Base-by-base conservation (phyloP, 2,113 vertebrate genomes). In the Gyps fulvus region DNA sequence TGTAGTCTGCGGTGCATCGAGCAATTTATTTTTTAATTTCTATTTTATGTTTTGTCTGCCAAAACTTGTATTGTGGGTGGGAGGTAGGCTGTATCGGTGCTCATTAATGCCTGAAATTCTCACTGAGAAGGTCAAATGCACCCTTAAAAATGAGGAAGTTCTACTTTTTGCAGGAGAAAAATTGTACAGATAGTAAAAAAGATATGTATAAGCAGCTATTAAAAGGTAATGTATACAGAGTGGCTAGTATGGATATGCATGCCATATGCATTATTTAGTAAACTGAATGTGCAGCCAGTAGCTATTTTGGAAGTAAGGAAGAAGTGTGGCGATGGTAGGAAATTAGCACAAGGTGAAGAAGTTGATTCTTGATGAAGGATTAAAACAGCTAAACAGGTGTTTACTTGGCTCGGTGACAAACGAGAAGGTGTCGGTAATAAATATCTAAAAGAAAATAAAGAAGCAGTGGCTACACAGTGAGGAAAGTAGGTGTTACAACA, bases 321-420 rank as follows among this genome's bases (percentile, higher is more conserved):
- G 49, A 88, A 96, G 72, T n/a, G 31, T 65, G 79, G 76, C 7
- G 59, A 36, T 32, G 74, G 82, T 38, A 74, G 69, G 77, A 74
- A 96, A 94, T 83, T 78, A 92, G 83, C 25, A 3, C 66, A 94
- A 93, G 85, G 83, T 95, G 93, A 85, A 82, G 52, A 90, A 94
- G 90, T 26, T 90, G 83, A 69, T 82, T 57, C 81, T 87, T 70
- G 50, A 55, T 72, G 90, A 85, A 86, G 90, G 86, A 74, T 93
- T 92, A 70, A 90, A 93, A 36, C 38, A 81, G 54, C 77, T 89
- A 42, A 95, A 69, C 82, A 85, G 80, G 87, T 83, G 76, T 90
- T 74, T 79, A 59, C 79, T 91, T 94, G 85, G 93, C 91, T 92
- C 49, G 1, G 50, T 82, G 91, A 92, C 89, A 95, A 81, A 58